phyloP scores from a whole-genome alignment of 2,113 vertebrate species.

The Phycodurus eques region DNA sequence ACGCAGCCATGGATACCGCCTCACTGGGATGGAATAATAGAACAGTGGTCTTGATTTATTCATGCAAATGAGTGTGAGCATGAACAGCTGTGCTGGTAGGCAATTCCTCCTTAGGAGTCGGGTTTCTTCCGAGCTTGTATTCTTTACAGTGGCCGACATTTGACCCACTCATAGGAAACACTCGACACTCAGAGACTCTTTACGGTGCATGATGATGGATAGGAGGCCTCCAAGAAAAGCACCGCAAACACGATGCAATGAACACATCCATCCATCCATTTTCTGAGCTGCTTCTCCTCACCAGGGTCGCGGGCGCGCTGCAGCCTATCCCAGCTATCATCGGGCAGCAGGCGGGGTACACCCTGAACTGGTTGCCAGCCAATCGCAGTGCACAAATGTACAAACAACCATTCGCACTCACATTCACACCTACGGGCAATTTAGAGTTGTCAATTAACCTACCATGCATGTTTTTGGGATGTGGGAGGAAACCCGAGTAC shows the following conservation, averaged over 20 bases:
- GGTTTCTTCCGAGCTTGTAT: conserved; percentile 26
- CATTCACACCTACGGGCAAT: too few relatives aligned
- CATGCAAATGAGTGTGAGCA: conserved; percentile 49
- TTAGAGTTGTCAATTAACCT: too few relatives aligned
- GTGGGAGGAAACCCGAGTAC: too few relatives aligned
- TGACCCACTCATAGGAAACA: conserved; percentile 54
- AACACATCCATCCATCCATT: conserved; percentile 14
- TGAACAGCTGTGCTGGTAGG: conserved; percentile 30
- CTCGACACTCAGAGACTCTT: conserved; percentile 25
- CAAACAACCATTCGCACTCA: too few relatives aligned
- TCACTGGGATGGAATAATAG: conserved; percentile 53
- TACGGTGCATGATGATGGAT: conserved; percentile 43
- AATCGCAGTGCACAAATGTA: too few relatives aligned
- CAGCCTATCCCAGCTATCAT: too few relatives aligned
- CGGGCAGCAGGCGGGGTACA: too few relatives aligned
- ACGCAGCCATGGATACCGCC: conserved; percentile 57
- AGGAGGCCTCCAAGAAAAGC: conserved; percentile 26
- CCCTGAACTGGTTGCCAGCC: too few relatives aligned
- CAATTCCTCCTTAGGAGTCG: conserved; percentile 30
- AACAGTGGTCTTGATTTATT: conserved; percentile 59
- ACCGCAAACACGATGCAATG: conserved; percentile 39
- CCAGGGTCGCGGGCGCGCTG: too few relatives aligned
- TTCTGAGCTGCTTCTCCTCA: too few relatives aligned
- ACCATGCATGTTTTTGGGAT: too few relatives aligned
- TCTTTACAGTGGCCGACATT: conserved; percentile 51